Conservation (phyloP, 2,113 vertebrate species). For the Stigmatopora argus region DNA sequence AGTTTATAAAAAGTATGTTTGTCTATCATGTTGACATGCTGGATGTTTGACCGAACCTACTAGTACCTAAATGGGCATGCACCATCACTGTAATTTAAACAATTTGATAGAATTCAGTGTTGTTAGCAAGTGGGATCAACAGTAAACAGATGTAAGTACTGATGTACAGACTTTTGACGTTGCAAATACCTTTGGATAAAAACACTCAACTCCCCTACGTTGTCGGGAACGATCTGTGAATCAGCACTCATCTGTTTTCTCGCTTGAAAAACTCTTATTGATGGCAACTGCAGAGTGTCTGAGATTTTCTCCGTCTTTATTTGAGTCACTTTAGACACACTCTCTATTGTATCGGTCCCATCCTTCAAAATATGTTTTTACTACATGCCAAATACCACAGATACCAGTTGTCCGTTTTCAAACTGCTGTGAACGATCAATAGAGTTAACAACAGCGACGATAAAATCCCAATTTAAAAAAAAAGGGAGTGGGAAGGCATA, state of each 20-base stretch:
- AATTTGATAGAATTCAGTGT: neutral
- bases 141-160: neutral
- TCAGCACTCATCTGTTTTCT: constrained; percentile 55
- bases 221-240: constrained; percentile 46
- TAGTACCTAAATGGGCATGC: neutral
- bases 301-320: constrained; percentile 32
- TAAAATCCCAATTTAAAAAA: constrained; percentile 13
- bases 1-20: too few relatives aligned
- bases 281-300: constrained; percentile 69
- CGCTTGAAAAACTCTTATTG: constrained; percentile 46
- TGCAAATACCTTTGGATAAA: constrained; percentile 12
- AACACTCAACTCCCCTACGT: constrained; percentile 18
- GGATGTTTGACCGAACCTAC: neutral
- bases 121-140: neutral
- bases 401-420: constrained; percentile 51
- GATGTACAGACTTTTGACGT: neutral
- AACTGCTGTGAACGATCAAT: constrained; percentile 34
- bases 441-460: constrained; percentile 24
- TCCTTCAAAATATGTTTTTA: constrained; percentile 52
- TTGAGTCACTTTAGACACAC: constrained; percentile 41
- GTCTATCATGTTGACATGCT: too few relatives aligned
- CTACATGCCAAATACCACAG: constrained; percentile 57
- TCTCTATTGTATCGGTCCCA: constrained; percentile 52
- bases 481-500: neutral
- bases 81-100: neutral